Base-by-base conservation (phyloP, 1,140 invertebrate species). In the Drosophila rufa region DNA sequence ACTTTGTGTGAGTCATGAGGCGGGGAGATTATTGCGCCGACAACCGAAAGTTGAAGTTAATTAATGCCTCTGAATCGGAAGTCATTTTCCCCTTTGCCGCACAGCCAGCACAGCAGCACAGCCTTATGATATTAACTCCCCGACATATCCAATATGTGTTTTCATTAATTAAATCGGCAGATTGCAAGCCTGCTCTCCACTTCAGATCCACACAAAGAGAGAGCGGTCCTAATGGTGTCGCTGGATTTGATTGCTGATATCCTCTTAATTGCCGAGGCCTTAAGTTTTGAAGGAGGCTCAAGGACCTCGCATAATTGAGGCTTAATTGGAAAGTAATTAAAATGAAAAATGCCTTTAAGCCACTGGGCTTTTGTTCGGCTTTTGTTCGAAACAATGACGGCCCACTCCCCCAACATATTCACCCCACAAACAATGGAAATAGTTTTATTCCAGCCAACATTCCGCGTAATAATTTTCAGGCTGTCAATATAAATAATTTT, bases 261-360 rank as follows among this genome's bases (percentile, higher is more conserved):
- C 38, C 67, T 27, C 51, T 57, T 33, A 47, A 38, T 74, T 56
- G 42, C 19, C 33, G 9, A 17, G 66, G 25, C n/a, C 45, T 58
- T 30, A 30, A 38, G 45, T 50, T 15, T 15, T 22, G 4, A 7
- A 5, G 15, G 48, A 45, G 48, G 33, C 58, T 68, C 53, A 74
- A 78, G 62, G 27, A 78, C 40, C 48, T 11, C 51, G 48, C 79
- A 73, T 69, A 90, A 89, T 84, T 90, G 78, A 42, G 50, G 64
- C 73, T 80, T 87, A 87, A 89, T 89, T 90, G 84, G 74, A 81
- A 75, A 75, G 78, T 90, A 90, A 89, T 90, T 89, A 89, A 89
- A 90, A 81, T 84, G 77, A 71, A 81, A 81, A 80, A 81, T 75
- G 51, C 74, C 68, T 83, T 71, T 56, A 71, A 71, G 62, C 53